Conservation (phyloP, 1,140 invertebrate species). For the Sycobia sp. region DNA sequence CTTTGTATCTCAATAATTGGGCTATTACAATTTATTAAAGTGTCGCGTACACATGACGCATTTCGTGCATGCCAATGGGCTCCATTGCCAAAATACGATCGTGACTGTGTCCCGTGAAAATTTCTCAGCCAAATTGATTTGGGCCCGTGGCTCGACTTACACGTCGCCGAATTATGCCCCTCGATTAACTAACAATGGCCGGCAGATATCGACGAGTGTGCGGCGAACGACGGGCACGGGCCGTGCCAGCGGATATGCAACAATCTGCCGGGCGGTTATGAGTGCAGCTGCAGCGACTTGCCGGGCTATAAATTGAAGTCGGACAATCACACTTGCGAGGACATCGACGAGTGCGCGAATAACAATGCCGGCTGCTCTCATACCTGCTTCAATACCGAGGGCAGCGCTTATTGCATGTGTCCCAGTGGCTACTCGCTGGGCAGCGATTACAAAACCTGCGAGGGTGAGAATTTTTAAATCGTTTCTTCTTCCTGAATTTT, state of each 20-base stretch:
- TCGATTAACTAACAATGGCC: background rate
- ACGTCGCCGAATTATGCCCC: no score
- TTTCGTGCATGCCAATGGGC: no score
- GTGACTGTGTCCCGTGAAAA: no score
- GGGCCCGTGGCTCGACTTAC: no score
- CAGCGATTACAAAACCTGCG: slow-evolving; percentile 62
- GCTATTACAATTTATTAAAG: no score
- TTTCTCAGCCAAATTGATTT: no score
- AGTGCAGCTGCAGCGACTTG: slow-evolving; percentile 67
- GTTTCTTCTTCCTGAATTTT: background rate
- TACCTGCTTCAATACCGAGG: slow-evolving; percentile 67
- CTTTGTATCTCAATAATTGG: no score
- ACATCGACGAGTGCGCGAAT: slow-evolving; percentile 68
- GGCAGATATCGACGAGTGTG: slow-evolving; percentile 69
- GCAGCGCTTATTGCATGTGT: slow-evolving; percentile 68
- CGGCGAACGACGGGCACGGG: slow-evolving; percentile 68
- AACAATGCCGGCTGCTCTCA: slow-evolving; percentile 66
- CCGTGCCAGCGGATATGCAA: slow-evolving; percentile 71
- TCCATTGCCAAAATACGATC: no score
- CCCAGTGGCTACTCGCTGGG: slow-evolving; percentile 64
- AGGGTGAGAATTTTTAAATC: no score
- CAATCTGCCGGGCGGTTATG: slow-evolving; percentile 68
- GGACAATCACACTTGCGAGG: slow-evolving; percentile 65
- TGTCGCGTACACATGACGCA: no score
- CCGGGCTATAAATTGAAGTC: slow-evolving; percentile 65